phyloP scores from a whole-genome alignment of 1,140 invertebrate species.

The Laupala kohalensis region DNA sequence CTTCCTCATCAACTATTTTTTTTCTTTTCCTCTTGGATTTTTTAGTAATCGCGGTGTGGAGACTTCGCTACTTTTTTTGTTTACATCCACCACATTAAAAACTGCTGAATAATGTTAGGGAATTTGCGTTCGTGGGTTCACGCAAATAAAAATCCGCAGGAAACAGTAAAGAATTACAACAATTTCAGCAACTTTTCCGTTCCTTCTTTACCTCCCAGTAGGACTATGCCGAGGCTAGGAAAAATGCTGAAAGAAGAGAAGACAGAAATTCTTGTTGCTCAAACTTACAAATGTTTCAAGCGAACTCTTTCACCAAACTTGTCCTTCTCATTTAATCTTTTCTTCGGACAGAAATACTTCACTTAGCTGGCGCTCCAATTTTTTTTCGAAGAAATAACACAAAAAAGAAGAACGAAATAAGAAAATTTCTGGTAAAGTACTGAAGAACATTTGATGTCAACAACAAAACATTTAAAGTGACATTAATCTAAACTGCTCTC shows the following conservation, averaged over 20 bases:
- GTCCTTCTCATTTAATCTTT: neutral
- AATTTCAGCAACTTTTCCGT: neutral
- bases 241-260: neutral
- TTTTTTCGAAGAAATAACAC: too few relatives aligned
- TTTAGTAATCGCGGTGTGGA: too few relatives aligned
- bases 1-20: neutral
- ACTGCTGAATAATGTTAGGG: neutral
- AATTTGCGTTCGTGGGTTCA: neutral
- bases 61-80: neutral
- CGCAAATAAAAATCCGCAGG: neutral
- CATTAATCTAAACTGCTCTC: neutral
- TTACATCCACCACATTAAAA: neutral
- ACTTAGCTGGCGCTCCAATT: neutral
- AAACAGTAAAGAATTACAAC: neutral
- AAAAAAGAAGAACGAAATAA: neutral
- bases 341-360: neutral
- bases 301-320: neutral
- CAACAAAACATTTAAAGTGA: neutral
- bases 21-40: too few relatives aligned
- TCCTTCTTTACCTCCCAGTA: neutral
- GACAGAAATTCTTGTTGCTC: neutral
- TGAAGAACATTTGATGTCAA: neutral
- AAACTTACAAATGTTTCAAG: neutral
- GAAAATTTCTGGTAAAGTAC: neutral
- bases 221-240: neutral